Conservation (phyloP, 2,113 vertebrate genomes). For the Dromiciops gliroides region DNA sequence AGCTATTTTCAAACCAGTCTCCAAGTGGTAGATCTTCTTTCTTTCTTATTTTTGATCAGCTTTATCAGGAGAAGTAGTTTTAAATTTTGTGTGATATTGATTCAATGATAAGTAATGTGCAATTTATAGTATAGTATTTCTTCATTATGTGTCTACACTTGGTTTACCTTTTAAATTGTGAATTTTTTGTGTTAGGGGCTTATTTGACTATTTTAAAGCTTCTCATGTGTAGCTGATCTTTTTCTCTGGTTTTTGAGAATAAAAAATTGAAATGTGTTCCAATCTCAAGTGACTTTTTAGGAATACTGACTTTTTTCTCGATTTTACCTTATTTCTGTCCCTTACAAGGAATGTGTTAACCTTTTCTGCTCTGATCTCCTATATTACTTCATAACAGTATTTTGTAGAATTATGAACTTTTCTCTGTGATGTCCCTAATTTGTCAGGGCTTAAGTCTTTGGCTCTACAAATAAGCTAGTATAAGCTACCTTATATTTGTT, state of each 20-base stretch:
- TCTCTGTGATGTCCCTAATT: neutral
- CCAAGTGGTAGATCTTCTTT: neutral
- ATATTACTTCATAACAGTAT: neutral
- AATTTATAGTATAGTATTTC: too few relatives aligned
- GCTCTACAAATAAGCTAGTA: neutral
- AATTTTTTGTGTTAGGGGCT: slow-evolving; percentile 34
- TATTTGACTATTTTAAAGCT: slow-evolving; percentile 66
- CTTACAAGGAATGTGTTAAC: neutral
- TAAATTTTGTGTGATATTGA: slow-evolving; percentile 60
- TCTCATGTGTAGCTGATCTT: slow-evolving; percentile 37
- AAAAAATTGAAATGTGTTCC: neutral
- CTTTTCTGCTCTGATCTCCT: neutral
- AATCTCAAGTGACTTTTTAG: neutral
- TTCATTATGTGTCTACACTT: slow-evolving; percentile 54
- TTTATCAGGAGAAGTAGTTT: neutral
- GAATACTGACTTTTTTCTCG: neutral
- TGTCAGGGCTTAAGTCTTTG: neutral
- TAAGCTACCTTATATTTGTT: neutral
- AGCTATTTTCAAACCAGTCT: neutral
- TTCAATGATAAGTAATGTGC: slow-evolving; percentile 76
- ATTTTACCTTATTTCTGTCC: too few relatives aligned
- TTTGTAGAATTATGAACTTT: neutral
- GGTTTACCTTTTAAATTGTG: slow-evolving; percentile 60
- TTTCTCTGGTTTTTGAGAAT: slow-evolving; percentile 49
- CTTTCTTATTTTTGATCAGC: neutral